Evolutionary conservation across 92 coral and sea anemone genomes (phyloP), one percentile per base, ranked within the genome.

Genomic region (Phenganax marumi): DNA sequence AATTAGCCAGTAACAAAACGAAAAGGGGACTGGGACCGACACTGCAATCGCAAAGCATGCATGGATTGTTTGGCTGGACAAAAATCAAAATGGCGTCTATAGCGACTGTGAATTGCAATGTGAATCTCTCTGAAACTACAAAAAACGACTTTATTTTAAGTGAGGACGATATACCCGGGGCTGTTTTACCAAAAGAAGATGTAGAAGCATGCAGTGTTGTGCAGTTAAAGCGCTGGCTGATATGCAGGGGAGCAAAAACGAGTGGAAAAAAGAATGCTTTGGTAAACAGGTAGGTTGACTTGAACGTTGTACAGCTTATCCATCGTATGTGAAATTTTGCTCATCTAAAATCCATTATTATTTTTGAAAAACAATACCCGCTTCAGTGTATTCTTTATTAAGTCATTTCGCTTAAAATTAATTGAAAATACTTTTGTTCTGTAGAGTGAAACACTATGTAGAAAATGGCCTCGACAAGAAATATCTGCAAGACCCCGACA

Each of bases 211-310:
- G 76, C 49, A 39, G 76, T 39, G 22, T 24, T 70, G 76, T 18
- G 18, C 22, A 19, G 39, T 79, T 89, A 26, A 70, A 71, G 52
- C 60, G 88, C 25, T 86, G 90, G 90, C 77, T 89, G 68, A 75
- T 77, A 33, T 89, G 90, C 83, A 73, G 90, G 68, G 88, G 90
- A 49, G 92, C 88, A 26, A 86, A 86, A 80, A 89, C 92, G 25
- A 66, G 79, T 8, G 92, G 92, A 43, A 86, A 54, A 77, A 21
- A 18, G 14, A 49, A 33, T 4, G 82, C 18, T 21, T 48, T 70
- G 76, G 21, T 17, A 14, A 24, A 48, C 19, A 70, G 76, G 76
- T 22, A 48, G 39, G 76, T 70, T 70, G 48, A 70, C 9, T 70
- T 48, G 76, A 21, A n/a, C 76, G 50, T 26, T 39, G n/a, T 6